Conservation (phyloP, 64 coral and sea anemone genomes). For the Pachyseris speciosa region DNA sequence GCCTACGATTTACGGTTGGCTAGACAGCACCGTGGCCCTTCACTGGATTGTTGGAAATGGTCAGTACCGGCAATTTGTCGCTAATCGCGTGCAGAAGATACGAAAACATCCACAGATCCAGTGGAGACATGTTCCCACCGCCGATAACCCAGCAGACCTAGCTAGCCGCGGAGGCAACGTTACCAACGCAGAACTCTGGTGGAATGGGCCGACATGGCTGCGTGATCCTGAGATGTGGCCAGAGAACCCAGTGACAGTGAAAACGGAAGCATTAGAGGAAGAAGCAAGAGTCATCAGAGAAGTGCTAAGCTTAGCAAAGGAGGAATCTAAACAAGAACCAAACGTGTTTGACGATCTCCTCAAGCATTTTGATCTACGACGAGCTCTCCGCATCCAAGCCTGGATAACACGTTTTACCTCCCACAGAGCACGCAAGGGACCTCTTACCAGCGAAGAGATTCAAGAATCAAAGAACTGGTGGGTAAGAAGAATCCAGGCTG, state of each 20-base stretch:
- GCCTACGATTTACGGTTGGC: not conserved
- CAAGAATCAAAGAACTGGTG: no score
- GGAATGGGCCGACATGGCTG: not conserved
- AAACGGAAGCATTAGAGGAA: not conserved
- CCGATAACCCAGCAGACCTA: conserved; percentile 3
- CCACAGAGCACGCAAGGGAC: no score
- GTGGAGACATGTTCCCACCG: not conserved
- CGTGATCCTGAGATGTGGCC: conserved; percentile 22
- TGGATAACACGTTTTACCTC: no score
- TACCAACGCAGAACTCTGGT: not conserved
- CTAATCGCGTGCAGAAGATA: conserved; percentile 1
- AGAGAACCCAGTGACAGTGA: conserved; percentile 30
- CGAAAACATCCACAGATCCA: not conserved
- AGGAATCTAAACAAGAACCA: not conserved
- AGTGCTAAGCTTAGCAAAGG: conserved; percentile 4
- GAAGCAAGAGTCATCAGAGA: conserved; percentile 39
- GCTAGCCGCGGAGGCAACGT: not conserved
- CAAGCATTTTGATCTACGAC: not conserved
- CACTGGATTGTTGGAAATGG: conserved; percentile 9
- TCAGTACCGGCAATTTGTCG: not conserved
- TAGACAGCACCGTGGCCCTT: conserved; percentile 16
- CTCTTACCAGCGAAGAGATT: no score
- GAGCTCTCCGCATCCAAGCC: no score
- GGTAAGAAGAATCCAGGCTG: conserved; percentile 43
- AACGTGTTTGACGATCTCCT: not conserved